Evolutionary conservation across 2,888 invertebrate species (phyloP).

Genomic region (Drosophila algonquin): DNA sequence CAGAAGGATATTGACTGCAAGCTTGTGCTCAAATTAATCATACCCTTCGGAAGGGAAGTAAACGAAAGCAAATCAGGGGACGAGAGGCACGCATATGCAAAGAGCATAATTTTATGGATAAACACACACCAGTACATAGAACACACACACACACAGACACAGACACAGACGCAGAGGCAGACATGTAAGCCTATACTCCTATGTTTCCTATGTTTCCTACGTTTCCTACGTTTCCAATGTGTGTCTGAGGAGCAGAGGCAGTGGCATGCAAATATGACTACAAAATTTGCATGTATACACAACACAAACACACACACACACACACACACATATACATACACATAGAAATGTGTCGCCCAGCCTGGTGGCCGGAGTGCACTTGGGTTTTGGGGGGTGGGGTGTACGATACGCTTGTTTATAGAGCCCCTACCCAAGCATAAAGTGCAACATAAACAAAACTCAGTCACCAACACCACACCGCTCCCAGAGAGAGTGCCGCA

Average conservation of each 20-base stretch:
- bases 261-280: conserved; percentile 63
- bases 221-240: not conserved
- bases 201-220: not conserved
- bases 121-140: conserved; percentile 47
- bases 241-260: conserved; percentile 4
- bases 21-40: conserved; percentile 10
- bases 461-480: conserved; percentile 25
- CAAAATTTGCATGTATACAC: conserved; percentile 64
- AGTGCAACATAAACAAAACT: conserved; percentile 75
- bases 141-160: conserved; percentile 4
- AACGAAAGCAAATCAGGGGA: not conserved
- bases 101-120: conserved; percentile 69
- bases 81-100: conserved; percentile 40
- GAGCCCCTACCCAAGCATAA: conserved; percentile 49
- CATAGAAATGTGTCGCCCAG: not conserved
- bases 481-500: not conserved
- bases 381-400: conserved; percentile 20
- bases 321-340: conserved; percentile 4
- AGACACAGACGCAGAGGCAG: not conserved
- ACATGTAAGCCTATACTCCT: conserved; percentile 13
- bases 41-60: conserved; percentile 11
- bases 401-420: conserved; percentile 54
- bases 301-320: conserved; percentile 10
- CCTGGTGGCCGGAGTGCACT: conserved; percentile 61
- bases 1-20: not conserved